phyloP scores from a whole-genome alignment of 2,888 invertebrate genomes.

The Drosophila longiperda region DNA sequence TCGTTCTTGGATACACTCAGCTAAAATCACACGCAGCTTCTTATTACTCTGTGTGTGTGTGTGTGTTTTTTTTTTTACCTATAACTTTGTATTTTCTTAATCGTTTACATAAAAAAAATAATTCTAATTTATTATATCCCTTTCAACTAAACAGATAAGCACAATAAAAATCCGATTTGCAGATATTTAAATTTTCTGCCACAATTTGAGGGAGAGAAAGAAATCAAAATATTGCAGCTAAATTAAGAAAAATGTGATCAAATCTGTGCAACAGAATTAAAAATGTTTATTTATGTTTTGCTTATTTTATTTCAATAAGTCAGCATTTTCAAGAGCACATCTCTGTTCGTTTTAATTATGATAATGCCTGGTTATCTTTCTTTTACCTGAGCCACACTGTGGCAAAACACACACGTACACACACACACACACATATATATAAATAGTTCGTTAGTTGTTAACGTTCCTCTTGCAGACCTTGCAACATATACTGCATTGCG shows the following conservation, averaged over 20 bases:
- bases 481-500: slow-evolving; percentile 21
- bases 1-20: slow-evolving; percentile 36
- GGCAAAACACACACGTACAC: slow-evolving; percentile 21
- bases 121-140: not conserved
- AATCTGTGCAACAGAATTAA: not conserved
- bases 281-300: not conserved
- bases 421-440: not conserved
- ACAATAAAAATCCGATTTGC: not conserved
- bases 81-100: slow-evolving; percentile 10
- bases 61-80: slow-evolving; percentile 2
- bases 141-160: not conserved
- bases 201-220: not conserved
- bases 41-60: slow-evolving; percentile 7
- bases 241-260: not conserved
- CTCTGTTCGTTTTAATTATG: not conserved
- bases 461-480: slow-evolving; percentile 30
- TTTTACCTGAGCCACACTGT: slow-evolving; percentile 38
- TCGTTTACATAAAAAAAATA: slow-evolving; percentile 24
- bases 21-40: slow-evolving; percentile 50
- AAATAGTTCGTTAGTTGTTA: slow-evolving; percentile 23
- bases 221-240: not conserved
- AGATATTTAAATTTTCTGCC: not conserved
- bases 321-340: not conserved
- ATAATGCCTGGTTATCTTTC: not conserved
- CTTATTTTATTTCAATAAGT: not conserved